phyloP scores from a whole-genome alignment of 1,140 invertebrate genomes.

The Drosophila nikananu region DNA sequence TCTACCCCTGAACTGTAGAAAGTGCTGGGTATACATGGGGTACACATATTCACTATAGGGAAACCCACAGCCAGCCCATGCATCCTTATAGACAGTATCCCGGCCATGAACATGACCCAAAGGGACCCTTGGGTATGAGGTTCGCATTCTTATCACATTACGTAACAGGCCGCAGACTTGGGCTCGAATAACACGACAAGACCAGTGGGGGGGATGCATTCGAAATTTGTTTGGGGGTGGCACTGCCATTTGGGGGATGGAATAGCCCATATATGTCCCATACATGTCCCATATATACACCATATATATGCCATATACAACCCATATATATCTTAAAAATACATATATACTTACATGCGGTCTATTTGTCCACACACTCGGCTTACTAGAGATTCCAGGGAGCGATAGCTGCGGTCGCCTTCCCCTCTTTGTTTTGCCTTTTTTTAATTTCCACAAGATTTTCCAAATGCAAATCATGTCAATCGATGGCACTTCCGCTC shows the following conservation, averaged over 20 bases:
- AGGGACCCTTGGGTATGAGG: slow-evolving; percentile 22
- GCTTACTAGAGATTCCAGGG: slow-evolving; percentile 49
- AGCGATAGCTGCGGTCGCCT: slow-evolving; percentile 50
- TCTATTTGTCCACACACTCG: slow-evolving; percentile 20
- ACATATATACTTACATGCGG: slow-evolving; percentile 9
- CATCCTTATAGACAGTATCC: slow-evolving; percentile 4
- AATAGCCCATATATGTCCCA: slow-evolving; percentile 17
- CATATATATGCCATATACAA: slow-evolving; percentile 5
- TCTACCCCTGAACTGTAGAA: background rate
- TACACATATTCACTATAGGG: background rate
- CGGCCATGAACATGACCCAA: slow-evolving; percentile 17
- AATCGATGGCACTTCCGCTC: slow-evolving; percentile 7
- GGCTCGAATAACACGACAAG: slow-evolving; percentile 61
- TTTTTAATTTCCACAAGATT: slow-evolving; percentile 66
- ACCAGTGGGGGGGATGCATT: slow-evolving; percentile 10
- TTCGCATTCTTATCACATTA: slow-evolving; percentile 78
- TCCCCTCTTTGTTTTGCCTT: slow-evolving; percentile 47
- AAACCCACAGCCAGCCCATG: slow-evolving; percentile 3
- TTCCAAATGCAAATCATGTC: slow-evolving; percentile 71
- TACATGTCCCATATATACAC: slow-evolving; percentile 13
- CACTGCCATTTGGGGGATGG: slow-evolving; percentile 8
- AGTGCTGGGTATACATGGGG: too few relatives aligned
- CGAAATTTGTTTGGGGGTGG: slow-evolving; percentile 24
- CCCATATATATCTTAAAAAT: background rate
- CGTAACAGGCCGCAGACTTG: slow-evolving; percentile 79